Evolutionary conservation across 2,888 invertebrate species (phyloP), one percentile per base, ranked within the genome.

Genomic region (Coelinius sp.): DNA sequence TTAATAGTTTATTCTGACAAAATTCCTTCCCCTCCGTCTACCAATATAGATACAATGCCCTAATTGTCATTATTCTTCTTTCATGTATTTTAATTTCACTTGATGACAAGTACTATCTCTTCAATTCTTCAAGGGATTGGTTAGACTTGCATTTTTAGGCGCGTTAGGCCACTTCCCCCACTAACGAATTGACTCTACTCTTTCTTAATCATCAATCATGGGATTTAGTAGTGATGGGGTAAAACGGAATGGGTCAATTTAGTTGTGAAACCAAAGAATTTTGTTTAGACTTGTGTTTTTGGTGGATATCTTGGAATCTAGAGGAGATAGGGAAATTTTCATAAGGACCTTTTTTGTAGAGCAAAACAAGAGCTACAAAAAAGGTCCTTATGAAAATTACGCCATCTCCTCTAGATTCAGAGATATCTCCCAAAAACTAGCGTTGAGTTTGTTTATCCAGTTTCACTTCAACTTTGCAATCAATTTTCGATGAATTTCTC

Each of bases 121-220:
- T 70, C 68, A 77, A 59, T 73, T n/a, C 77, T 77, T 67, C 73
- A 68, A 71, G 70, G 79, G 81, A 83, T 82, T 82, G 81, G 80
- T 82, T 80, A 79, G 79, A 82, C 69, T 81, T 81, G 81, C 78
- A 80, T 73, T 74, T 41, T 63, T 67, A 73, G 53, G 31, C 66
- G 63, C 66, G 66, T 62, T 53, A n/a, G 35, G 41, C 24, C 44
- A 20, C 14, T 44, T 20, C 20, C 22, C 10, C 17, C 17, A 4
- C 20, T 53, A 10, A 56, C 17, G n/a, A 12, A 22, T 14, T 22
- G 41, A 41, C 38, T 44, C 20, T 12, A 4, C n/a, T 44, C 7
- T 41, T n/a, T 25, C 14, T 20, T n/a, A n/a, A 25, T 63, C 41
- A 63, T 63, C n/a, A 63, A 24, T 25, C 24, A 14, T n/a, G 35